Base-by-base conservation (phyloP, 2,797 vertebrate genomes). In the Micrastur ruficollis region DNA sequence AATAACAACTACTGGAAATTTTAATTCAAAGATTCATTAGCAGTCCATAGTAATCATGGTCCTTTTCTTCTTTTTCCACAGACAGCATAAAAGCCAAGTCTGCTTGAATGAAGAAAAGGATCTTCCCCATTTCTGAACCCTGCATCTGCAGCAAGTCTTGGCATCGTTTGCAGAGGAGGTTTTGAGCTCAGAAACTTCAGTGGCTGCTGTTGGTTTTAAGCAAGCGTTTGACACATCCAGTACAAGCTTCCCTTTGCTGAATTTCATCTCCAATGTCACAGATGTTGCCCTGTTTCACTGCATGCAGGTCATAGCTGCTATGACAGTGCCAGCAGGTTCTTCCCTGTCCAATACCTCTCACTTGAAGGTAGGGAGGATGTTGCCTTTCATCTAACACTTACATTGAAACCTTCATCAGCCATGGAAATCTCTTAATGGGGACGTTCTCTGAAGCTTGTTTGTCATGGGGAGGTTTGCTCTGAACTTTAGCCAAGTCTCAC, bases 11-110 rank as follows among this genome's bases (percentile, higher is more conserved):
- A 58, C 81, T 92, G 89, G 75, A 95, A 93, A 95, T 55, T 92
- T 94, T 81, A 96, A 86, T 93, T 88, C 72, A 95, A 88, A 95
- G 91, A 94, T 86, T 94, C 81, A 95, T 95, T 95, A 93, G 80
- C n/a, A 91, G 42, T 71, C 36, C 42, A 61, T 16, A 31, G 27
- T 70, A 83, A 85, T 86, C 17, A 81, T 10, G 13, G 46, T 52
- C 23, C 25, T 81, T 89, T 89, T 95, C 68, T 85, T 87, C 42
- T 86, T 90, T 92, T 85, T 92, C 55, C 50, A 83, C 44, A 90
- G 78, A 90, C 34, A 52, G 14, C 40, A 58, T 53, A 76, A 80
- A 94, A 73, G 1, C 14, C 8, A 47, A 83, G 61, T 58, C 56
- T 68, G 26, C 29, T 32, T 66, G 34, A 86, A 63, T 14, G 4